Evolutionary conservation across 30 jellyfish, hydroid and myxozoan species (phyloP).

Genomic region (Chironex yamaguchii): DNA sequence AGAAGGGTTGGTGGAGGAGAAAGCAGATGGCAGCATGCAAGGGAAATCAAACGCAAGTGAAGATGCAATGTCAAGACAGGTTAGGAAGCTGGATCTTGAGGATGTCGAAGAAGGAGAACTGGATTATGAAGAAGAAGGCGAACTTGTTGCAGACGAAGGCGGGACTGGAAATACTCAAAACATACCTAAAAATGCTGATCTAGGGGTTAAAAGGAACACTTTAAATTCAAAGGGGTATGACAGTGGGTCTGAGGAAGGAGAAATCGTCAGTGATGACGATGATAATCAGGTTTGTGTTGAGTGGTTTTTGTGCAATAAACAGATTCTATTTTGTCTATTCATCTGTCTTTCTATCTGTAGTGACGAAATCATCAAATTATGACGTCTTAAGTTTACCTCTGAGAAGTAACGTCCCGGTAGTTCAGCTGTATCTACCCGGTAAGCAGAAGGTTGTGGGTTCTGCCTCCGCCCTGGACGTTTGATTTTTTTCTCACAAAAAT

Average conservation of each 20-base stretch:
- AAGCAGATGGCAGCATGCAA: neutral
- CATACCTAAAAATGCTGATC: neutral
- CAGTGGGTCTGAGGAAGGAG: conserved; percentile 90
- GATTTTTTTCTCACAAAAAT: too few species aligned
- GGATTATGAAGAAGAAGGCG: conserved; percentile 94
- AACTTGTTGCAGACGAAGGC: conserved; percentile 63
- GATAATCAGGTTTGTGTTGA: conserved; percentile 46
- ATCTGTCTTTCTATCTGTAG: too few species aligned
- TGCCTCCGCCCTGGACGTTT: too few species aligned
- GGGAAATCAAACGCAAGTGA: neutral
- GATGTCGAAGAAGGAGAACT: conserved; percentile 96
- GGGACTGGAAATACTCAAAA: conserved; percentile 11
- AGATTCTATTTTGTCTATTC: neutral
- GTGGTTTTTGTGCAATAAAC: neutral
- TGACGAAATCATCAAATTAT: too few species aligned
- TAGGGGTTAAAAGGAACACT: conserved; percentile 38
- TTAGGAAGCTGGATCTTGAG: conserved; percentile 61
- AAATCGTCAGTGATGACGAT: conserved; percentile 84
- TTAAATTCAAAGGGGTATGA: neutral
- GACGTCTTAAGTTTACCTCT: too few species aligned
- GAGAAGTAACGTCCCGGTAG: too few species aligned
- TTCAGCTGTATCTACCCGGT: too few species aligned
- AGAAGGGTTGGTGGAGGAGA: neutral
- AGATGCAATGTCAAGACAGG: neutral
- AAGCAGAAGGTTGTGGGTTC: too few species aligned